A percentile compares a stretch with the other conserved stretches of the same genome.
These are phyloP conservation scores for Ophiothrix spiculata DNA, from an alignment of 35 echinoderm and acorn worm genomes.

Conservation along the genomic window DNA sequence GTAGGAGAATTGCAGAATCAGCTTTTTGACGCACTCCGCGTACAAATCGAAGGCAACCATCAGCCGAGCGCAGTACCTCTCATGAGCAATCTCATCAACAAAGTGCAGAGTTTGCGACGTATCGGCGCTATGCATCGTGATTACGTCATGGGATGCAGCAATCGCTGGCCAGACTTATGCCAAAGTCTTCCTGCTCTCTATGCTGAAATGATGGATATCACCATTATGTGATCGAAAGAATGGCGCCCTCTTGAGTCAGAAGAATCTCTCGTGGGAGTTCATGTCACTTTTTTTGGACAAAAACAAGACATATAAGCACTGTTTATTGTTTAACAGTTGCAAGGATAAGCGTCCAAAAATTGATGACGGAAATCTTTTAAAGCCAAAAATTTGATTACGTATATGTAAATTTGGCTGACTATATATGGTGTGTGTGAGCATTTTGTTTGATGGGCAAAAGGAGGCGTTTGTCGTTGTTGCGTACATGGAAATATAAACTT, in stretches of 20 bases:
- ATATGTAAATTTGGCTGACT: background rate
- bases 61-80: slow-evolving; percentile 59
- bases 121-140: slow-evolving; percentile 91
- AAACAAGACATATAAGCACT: background rate
- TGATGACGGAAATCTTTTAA: background rate
- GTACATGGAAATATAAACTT: background rate
- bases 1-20: slow-evolving; percentile 83
- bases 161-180: slow-evolving; percentile 86
- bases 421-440: background rate
- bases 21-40: slow-evolving; percentile 81
- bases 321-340: background rate
- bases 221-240: slow-evolving; percentile 45
- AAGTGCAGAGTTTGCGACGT: slow-evolving; percentile 73
- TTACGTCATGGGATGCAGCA: slow-evolving; percentile 74
- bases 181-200: slow-evolving; percentile 84
- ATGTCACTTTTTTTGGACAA: background rate
- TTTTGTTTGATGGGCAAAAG: background rate
- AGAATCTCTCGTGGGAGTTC: background rate
- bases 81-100: slow-evolving; percentile 75
- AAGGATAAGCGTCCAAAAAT: background rate
- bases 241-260: background rate
- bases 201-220: slow-evolving; percentile 95
- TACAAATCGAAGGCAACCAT: slow-evolving; percentile 95
- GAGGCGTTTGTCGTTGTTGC: background rate
- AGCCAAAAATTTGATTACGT: background rate